Evolutionary conservation across 2,888 invertebrate genomes (phyloP).

Genomic region (Hypsopygia costalis): DNA sequence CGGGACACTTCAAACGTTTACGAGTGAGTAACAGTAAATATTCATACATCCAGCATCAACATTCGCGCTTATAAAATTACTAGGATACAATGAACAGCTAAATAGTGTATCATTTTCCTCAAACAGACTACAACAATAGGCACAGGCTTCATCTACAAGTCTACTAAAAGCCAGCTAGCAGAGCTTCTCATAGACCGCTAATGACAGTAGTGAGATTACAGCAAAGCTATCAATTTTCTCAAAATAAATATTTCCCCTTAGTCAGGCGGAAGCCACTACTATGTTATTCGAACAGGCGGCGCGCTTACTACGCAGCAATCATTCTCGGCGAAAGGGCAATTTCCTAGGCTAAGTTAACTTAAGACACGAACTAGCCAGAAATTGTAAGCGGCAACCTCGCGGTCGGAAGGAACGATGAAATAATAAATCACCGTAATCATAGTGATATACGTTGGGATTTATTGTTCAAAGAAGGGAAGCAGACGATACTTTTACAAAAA

Average conservation of each 20-base stretch:
- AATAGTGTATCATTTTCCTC: neutral
- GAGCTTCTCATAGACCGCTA: slow-evolving; percentile 38
- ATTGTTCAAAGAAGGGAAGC: too few species aligned
- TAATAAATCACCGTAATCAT: slow-evolving; percentile 65
- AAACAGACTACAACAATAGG: neutral
- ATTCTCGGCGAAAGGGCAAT: slow-evolving; percentile 66
- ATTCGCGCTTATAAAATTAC: too few species aligned
- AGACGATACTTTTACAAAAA: too few species aligned
- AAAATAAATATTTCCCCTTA: slow-evolving; percentile 66
- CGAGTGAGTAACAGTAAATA: too few species aligned
- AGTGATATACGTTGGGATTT: slow-evolving; percentile 33
- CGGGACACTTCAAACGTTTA: too few species aligned
- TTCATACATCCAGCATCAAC: too few species aligned
- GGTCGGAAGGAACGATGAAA: slow-evolving; percentile 56
- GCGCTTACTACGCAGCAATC: slow-evolving; percentile 62
- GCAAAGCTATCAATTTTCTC: slow-evolving; percentile 59
- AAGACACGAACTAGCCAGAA: slow-evolving; percentile 57
- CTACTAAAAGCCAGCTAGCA: slow-evolving; percentile 22
- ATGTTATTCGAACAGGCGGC: slow-evolving; percentile 60
- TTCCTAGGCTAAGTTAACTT: slow-evolving; percentile 61
- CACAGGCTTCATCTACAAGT: slow-evolving; percentile 7
- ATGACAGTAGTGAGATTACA: slow-evolving; percentile 44
- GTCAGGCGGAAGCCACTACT: slow-evolving; percentile 66
- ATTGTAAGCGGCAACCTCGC: slow-evolving; percentile 50
- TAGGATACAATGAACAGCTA: neutral